Percentiles rank a stretch among this genome's conserved stretches.
Evolutionary conservation across 1,140 invertebrate species (phyloP).

Genomic region (Microplitis mediator): DNA sequence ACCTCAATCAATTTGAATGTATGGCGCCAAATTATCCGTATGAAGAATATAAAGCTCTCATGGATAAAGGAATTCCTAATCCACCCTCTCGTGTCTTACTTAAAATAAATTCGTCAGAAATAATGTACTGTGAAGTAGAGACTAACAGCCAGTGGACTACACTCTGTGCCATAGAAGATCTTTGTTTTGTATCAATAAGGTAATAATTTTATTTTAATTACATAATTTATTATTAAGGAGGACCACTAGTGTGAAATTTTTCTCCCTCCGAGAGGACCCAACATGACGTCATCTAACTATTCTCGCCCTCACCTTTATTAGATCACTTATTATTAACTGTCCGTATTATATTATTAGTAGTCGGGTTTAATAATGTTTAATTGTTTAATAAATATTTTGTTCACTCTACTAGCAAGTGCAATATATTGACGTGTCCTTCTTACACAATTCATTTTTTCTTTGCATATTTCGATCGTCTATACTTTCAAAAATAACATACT

Average conservation of each 20-base stretch:
- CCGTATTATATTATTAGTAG: too few relatives aligned
- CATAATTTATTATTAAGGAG: background rate
- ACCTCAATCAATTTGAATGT: constrained; percentile 76
- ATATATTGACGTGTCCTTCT: too few relatives aligned
- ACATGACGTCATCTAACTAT: too few relatives aligned
- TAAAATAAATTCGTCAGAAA: constrained; percentile 66
- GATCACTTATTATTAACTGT: too few relatives aligned
- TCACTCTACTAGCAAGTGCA: background rate
- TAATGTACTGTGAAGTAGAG: constrained; percentile 73
- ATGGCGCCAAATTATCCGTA: constrained; percentile 81
- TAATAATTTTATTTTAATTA: constrained; percentile 32
- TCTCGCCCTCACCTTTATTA: too few relatives aligned
- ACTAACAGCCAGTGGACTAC: constrained; percentile 66
- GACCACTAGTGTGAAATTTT: background rate
- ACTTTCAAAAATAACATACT: too few relatives aligned
- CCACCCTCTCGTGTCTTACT: constrained; percentile 58
- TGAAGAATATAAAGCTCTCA: constrained; percentile 76
- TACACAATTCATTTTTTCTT: too few relatives aligned
- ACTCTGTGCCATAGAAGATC: constrained; percentile 80
- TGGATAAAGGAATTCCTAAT: constrained; percentile 62
- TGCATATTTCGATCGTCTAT: too few relatives aligned
- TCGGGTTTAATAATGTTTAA: too few relatives aligned
- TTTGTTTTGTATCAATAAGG: constrained; percentile 78
- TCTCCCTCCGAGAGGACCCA: too few relatives aligned
- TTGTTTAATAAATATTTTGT: background rate